Percentiles rank a stretch among this genome's conserved stretches.
Evolutionary conservation across 2,113 vertebrate species (phyloP).

Genomic region (Bombycilla garrulus): DNA sequence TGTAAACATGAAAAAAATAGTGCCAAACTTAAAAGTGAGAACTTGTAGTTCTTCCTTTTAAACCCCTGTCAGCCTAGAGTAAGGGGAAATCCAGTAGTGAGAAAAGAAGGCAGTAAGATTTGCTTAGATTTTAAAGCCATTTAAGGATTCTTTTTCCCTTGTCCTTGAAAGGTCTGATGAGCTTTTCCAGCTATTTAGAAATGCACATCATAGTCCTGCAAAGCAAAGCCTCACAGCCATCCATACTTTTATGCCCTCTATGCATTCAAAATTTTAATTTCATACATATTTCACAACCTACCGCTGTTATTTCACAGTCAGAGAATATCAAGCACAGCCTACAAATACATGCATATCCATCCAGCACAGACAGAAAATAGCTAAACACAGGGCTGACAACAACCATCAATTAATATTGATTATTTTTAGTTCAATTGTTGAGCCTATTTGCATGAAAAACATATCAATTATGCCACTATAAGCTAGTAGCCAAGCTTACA

Average conservation of each 20-base stretch:
- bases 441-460: background rate
- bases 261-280: conserved; percentile 58
- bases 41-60: conserved; percentile 22
- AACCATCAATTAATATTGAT: background rate
- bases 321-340: background rate
- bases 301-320: conserved; percentile 4
- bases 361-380: background rate
- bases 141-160: background rate
- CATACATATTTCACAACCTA: conserved; percentile 47
- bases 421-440: conserved; percentile 21
- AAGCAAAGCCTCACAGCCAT: conserved; percentile 12
- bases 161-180: conserved; percentile 40
- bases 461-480: background rate
- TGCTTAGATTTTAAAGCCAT: conserved; percentile 39
- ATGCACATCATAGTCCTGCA: conserved; percentile 14
- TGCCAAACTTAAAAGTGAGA: conserved; percentile 34
- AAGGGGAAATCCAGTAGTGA: conserved; percentile 4
- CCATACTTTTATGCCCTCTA: conserved; percentile 4
- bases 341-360: background rate
- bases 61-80: background rate
- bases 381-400: background rate
- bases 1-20: conserved; percentile 8
- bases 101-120: conserved; percentile 15
- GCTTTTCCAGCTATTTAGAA: conserved; percentile 51
- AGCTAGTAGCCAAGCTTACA: background rate